phyloP scores from a whole-genome alignment of 2,797 vertebrate genomes.

The Phalanger gymnotis region DNA sequence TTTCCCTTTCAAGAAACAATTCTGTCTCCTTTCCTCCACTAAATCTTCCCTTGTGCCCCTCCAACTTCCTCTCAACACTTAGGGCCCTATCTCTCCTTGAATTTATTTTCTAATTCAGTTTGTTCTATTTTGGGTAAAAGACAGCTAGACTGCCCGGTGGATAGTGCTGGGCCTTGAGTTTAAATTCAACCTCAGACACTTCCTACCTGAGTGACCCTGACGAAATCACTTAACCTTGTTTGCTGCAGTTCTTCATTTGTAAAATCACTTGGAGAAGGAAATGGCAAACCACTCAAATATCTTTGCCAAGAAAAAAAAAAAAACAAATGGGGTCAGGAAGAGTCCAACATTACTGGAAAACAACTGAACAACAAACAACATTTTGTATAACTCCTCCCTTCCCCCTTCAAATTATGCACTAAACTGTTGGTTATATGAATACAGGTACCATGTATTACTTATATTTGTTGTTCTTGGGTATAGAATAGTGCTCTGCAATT shows the following conservation, averaged over 20 bases:
- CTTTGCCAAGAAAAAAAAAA: no score
- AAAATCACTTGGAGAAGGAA: no score
- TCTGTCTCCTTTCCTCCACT: not conserved
- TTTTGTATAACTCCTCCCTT: not conserved
- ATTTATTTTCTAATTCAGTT: not conserved
- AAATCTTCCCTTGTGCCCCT: not conserved
- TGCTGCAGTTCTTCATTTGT: not conserved
- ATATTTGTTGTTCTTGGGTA: not conserved
- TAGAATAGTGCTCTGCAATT: not conserved
- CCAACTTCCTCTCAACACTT: not conserved
- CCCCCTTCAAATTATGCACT: not conserved
- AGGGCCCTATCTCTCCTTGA: not conserved
- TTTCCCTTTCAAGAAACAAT: not conserved
- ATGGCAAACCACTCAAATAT: no score
- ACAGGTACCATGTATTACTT: not conserved
- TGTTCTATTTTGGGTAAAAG: not conserved
- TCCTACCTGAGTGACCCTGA: not conserved
- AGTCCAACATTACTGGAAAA: not conserved
- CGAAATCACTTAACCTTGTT: not conserved
- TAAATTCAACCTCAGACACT: not conserved
- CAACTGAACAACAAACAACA: not conserved
- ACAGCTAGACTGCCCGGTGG: not conserved
- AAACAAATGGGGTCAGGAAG: not conserved
- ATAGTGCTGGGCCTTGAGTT: not conserved
- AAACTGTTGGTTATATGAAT: not conserved